Percentiles rank a stretch among this genome's conserved stretches.
Conservation (phyloP, 2,888 invertebrate genomes). For the Operophtera brumata region DNA sequence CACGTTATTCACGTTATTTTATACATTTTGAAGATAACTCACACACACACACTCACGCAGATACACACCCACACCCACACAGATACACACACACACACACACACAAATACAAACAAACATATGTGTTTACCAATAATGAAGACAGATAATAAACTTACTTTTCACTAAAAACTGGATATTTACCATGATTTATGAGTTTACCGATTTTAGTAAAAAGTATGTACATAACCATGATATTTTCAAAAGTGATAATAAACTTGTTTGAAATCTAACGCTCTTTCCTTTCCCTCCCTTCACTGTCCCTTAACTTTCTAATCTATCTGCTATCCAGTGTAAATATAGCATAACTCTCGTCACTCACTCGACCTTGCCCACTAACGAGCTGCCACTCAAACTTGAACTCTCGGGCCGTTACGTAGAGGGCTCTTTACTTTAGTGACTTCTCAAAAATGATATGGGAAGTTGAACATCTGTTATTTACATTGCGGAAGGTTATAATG, state of each 20-base stretch:
- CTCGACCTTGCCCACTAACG: slow-evolving; percentile 42
- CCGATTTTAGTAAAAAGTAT: too few species aligned
- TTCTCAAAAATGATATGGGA: slow-evolving; percentile 9
- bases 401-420: slow-evolving; percentile 31
- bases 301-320: background rate
- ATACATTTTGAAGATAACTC: too few species aligned
- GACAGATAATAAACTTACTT: too few species aligned
- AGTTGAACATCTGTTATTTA: slow-evolving; percentile 7
- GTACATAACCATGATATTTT: too few species aligned
- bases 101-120: too few species aligned
- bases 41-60: too few species aligned
- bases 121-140: too few species aligned
- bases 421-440: slow-evolving; percentile 28
- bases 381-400: slow-evolving; percentile 32
- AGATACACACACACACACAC: too few species aligned
- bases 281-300: background rate
- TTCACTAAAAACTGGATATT: too few species aligned
- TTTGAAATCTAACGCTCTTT: background rate
- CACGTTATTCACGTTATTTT: too few species aligned
- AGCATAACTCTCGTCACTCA: slow-evolving; percentile 17
- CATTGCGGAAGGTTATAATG: background rate
- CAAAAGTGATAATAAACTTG: background rate
- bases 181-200: too few species aligned
- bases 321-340: slow-evolving; percentile 10
- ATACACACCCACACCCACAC: too few species aligned